Percentiles rank a stretch among this genome's conserved stretches.
Conservation (phyloP, 2,888 invertebrate species). For the Pseudoips prasinana region DNA sequence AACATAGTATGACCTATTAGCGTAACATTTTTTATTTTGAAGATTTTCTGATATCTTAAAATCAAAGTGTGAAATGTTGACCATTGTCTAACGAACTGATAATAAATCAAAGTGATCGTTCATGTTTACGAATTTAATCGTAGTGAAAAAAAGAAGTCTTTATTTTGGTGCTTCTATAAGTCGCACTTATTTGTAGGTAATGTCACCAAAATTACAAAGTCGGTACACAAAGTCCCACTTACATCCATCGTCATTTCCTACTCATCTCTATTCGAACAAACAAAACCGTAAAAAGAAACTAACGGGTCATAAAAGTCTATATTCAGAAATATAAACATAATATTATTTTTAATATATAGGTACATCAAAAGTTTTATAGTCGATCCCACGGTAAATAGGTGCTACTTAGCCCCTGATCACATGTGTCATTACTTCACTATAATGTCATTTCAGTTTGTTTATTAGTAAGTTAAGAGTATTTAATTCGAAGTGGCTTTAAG, state of each 20-base stretch:
- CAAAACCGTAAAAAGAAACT: constrained; percentile 11
- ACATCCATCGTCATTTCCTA: no score
- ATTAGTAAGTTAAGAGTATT: constrained; percentile 57
- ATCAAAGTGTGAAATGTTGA: constrained; percentile 32
- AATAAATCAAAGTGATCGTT: constrained; percentile 50
- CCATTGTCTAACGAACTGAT: constrained; percentile 33
- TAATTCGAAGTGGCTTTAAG: constrained; percentile 67
- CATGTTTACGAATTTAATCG: constrained; percentile 45
- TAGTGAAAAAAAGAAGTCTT: constrained; percentile 46
- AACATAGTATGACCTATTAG: no score
- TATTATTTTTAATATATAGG: constrained; percentile 9
- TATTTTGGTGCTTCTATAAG: constrained; percentile 57
- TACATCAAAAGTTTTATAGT: constrained; percentile 15
- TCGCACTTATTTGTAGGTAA: no score
- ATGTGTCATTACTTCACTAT: constrained; percentile 31
- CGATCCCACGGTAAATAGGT: background rate
- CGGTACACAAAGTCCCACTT: no score
- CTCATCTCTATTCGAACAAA: constrained; percentile 11
- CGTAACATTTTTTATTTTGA: no score
- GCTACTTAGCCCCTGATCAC: no score
- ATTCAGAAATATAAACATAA: constrained; percentile 12
- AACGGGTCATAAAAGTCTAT: constrained; percentile 6
- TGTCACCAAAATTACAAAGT: no score
- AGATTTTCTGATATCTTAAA: constrained; percentile 14
- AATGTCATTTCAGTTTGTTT: constrained; percentile 54